Base-by-base conservation (phyloP, 1,140 invertebrate species). In the Drosophila pseudoobscura region DNA sequence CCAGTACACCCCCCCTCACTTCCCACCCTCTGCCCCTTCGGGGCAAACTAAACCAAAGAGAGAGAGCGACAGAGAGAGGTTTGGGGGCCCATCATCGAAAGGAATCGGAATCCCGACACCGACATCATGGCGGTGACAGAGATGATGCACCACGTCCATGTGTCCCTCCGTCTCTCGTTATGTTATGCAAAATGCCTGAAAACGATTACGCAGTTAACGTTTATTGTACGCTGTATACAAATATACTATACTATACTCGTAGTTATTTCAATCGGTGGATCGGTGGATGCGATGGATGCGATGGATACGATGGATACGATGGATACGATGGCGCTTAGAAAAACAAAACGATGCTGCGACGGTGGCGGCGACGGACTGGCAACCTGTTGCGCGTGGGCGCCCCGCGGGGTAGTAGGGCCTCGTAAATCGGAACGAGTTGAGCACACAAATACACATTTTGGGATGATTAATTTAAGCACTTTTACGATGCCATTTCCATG, bases 401-500 rank as follows among this genome's bases (percentile, higher is more conserved):
- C 51, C 72, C 78, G 66, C 79, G 60, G 50, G 24, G 75, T 8
- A 59, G 58, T 46, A 69, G 63, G 65, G 51, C 60, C 80, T 84
- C 89, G 77, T 91, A 89, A 91, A 89, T 64, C 55, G 52, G 64
- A 75, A 71, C 74, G 62, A 85, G 69, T 72, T 76, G 78, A 82
- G 70, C 76, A 88, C 65, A 90, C 77, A 90, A 79, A 85, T 79
- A 82, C 74, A 82, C 78, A 75, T 69, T 91, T 69, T 73, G 76
- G 76, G 63, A 91, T 91, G 89, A 91, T 91, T 91, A 91, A 91
- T 91, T 91, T 91, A 91, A 91, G 85, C 84, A 88, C 82, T 90
- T 91, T 91, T 91, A 91, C 83, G 89, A 91, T 73, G 75, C 53
- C 71, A 78, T 77, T 89, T 90, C 35, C 89, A 90, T 90, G 78